These are phyloP conservation scores for Copsychus sechellarum DNA, from an alignment of 2,113 vertebrate genomes.

Conservation along the genomic window DNA sequence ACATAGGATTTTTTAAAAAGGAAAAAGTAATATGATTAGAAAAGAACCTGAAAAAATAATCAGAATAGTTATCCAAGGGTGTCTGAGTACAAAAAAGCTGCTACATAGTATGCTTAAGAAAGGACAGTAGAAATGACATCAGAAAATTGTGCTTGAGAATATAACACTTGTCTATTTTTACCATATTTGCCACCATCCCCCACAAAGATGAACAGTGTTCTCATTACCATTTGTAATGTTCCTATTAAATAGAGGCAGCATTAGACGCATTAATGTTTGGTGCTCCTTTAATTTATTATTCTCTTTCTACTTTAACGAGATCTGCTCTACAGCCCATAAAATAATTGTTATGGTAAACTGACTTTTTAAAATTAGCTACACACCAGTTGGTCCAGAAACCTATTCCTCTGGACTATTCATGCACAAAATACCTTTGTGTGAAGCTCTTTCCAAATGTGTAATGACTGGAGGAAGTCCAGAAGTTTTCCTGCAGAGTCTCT, in stretches of 20 bases:
- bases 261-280: constrained; percentile 70
- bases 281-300: constrained; percentile 73
- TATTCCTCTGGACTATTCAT: constrained; percentile 79
- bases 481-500: constrained; percentile 70
- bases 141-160: neutral
- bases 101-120: neutral
- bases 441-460: constrained; percentile 79
- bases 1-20: neutral
- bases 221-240: constrained; percentile 69
- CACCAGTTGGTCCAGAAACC: constrained; percentile 82
- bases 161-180: constrained; percentile 22
- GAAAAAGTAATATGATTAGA: neutral
- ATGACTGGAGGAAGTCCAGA: constrained; percentile 79
- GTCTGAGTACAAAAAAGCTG: neutral
- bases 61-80: neutral
- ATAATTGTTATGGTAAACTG: constrained; percentile 85
- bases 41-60: neutral
- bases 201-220: constrained; percentile 11
- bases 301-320: constrained; percentile 76
- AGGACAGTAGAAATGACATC: neutral
- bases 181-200: neutral
- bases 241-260: constrained; percentile 46
- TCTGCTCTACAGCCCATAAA: constrained; percentile 76
- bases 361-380: constrained; percentile 84
- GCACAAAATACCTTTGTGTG: constrained; percentile 82